Conservation (phyloP, 2,888 invertebrate species). For the Idaea biselata region DNA sequence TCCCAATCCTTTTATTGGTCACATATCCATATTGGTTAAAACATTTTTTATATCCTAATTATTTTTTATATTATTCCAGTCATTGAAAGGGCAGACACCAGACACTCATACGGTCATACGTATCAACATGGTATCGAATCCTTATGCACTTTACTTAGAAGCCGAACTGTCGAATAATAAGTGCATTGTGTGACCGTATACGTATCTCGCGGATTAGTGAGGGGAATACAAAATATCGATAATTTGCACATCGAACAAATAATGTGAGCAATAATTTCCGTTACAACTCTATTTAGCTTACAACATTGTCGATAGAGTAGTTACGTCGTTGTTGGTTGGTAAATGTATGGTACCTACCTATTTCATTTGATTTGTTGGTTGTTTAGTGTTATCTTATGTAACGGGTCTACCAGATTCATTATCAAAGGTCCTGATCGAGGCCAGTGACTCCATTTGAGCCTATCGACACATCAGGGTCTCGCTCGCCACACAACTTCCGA, state of each 20-base stretch:
- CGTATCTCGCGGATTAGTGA: slow-evolving; percentile 72
- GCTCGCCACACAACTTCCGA: slow-evolving; percentile 78
- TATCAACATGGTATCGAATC: slow-evolving; percentile 61
- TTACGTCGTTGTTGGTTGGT: background rate
- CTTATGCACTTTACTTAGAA: slow-evolving; percentile 78
- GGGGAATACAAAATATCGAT: slow-evolving; percentile 73
- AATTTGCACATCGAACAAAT: slow-evolving; percentile 48
- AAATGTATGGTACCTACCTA: background rate
- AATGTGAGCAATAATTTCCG: slow-evolving; percentile 27
- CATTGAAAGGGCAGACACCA: slow-evolving; percentile 67
- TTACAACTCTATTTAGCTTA: slow-evolving; percentile 3
- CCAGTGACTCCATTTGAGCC: slow-evolving; percentile 68
- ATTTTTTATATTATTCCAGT: slow-evolving; percentile 44
- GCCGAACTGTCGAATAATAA: slow-evolving; percentile 77
- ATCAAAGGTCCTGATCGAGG: slow-evolving; percentile 72
- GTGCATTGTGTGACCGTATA: slow-evolving; percentile 78
- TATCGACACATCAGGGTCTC: slow-evolving; percentile 71
- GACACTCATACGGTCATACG: slow-evolving; percentile 41
- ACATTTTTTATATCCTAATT: slow-evolving; percentile 25
- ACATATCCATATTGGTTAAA: background rate
- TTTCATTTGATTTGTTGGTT: slow-evolving; percentile 10
- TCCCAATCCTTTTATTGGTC: background rate
- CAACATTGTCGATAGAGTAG: background rate
- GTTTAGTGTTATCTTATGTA: slow-evolving; percentile 59
- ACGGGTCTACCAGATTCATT: slow-evolving; percentile 54